These are phyloP conservation scores for Semnornis frantzii DNA, from an alignment of 2,113 vertebrate genomes.

Conservation along the genomic window DNA sequence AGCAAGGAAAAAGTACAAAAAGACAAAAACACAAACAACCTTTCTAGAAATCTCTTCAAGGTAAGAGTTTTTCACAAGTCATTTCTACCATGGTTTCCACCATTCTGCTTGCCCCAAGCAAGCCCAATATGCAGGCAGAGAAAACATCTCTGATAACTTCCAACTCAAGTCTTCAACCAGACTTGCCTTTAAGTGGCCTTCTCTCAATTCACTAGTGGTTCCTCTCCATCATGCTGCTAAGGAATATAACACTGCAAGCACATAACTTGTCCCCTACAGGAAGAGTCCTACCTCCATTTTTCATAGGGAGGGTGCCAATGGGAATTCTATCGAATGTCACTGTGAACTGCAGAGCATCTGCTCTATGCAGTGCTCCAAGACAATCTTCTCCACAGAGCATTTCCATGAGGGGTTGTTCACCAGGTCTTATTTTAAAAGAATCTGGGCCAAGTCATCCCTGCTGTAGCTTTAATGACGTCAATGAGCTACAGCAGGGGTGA, in stretches of 20 bases:
- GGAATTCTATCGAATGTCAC: background rate
- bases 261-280: background rate
- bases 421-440: slow-evolving; percentile 69
- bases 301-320: background rate
- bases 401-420: slow-evolving; percentile 56
- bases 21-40: background rate
- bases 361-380: background rate
- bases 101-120: background rate
- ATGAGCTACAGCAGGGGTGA: slow-evolving; percentile 63
- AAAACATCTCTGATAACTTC: background rate
- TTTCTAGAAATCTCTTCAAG: background rate
- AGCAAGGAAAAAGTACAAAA: background rate
- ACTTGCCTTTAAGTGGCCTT: background rate
- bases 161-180: background rate
- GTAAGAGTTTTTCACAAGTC: background rate
- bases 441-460: slow-evolving; percentile 71
- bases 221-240: background rate
- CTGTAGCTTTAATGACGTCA: slow-evolving; percentile 69
- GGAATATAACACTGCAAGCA: background rate
- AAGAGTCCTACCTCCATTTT: background rate
- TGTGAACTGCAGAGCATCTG: background rate
- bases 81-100: background rate
- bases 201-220: background rate
- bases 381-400: slow-evolving; percentile 37
- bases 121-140: background rate